Percentiles rank a stretch among this genome's conserved stretches.
Conservation (phyloP, 2,113 vertebrate genomes). For the Bagarius yarrelli region DNA sequence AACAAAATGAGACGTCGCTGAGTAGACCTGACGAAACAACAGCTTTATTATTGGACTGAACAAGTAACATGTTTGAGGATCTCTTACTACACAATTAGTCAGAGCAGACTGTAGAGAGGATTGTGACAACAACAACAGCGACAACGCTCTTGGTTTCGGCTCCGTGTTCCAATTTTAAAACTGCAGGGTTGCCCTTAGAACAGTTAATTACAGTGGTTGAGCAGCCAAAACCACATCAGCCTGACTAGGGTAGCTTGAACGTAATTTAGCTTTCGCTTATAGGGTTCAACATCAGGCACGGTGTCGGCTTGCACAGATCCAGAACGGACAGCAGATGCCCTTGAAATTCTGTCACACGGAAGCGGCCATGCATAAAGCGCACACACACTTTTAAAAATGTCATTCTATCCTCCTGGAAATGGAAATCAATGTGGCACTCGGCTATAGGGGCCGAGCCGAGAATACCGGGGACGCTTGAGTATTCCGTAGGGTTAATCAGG, state of each 20-base stretch:
- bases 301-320: slow-evolving; percentile 38
- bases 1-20: slow-evolving; percentile 35
- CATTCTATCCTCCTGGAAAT: slow-evolving; percentile 47
- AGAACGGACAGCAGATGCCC: slow-evolving; percentile 50
- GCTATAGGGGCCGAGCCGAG: slow-evolving; percentile 17
- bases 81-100: slow-evolving; percentile 42
- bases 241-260: slow-evolving; percentile 3
- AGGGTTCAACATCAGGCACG: slow-evolving; percentile 11
- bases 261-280: slow-evolving; percentile 27
- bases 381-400: slow-evolving; percentile 48
- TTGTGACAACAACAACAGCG: background rate
- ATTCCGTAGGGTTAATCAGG: slow-evolving; percentile 15
- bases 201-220: slow-evolving; percentile 17
- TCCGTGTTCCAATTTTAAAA: slow-evolving; percentile 4
- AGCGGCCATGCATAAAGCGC: slow-evolving; percentile 23
- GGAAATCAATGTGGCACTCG: slow-evolving; percentile 55
- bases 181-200: slow-evolving; percentile 3
- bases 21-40: slow-evolving; percentile 43
- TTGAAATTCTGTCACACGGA: slow-evolving; percentile 43
- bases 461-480: slow-evolving; percentile 34
- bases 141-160: background rate
- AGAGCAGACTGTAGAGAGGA: slow-evolving; percentile 14
- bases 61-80: slow-evolving; percentile 45
- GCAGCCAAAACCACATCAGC: slow-evolving; percentile 14
- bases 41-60: slow-evolving; percentile 44